Conservation (phyloP, 2,113 vertebrate genomes). For the Triplophysa siluroides region DNA sequence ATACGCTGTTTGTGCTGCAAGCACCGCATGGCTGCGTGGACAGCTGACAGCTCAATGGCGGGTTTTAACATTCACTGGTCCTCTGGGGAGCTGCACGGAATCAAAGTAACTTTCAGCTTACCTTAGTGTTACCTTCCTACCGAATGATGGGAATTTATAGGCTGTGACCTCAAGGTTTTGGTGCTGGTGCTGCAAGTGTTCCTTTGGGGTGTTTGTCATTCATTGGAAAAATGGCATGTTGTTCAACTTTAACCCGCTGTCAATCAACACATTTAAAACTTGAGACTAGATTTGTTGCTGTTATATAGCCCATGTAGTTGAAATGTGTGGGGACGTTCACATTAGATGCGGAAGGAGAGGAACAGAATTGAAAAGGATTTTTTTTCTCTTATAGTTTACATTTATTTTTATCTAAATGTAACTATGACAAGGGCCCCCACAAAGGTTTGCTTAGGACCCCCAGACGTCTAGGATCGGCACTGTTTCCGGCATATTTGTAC, state of each 20-base stretch:
- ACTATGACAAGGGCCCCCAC: too few relatives aligned
- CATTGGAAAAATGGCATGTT: not conserved
- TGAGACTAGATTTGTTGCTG: not conserved
- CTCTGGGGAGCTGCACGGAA: not conserved
- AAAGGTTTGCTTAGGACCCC: too few relatives aligned
- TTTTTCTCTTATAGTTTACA: too few relatives aligned
- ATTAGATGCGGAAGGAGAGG: too few relatives aligned
- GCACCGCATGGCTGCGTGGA: not conserved
- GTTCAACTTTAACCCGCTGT: not conserved
- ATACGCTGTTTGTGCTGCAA: constrained; percentile 13
- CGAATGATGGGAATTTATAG: not conserved
- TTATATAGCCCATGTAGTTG: not conserved
- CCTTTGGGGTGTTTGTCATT: not conserved
- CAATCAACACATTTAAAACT: not conserved
- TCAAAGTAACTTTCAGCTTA: constrained; percentile 12
- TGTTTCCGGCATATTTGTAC: too few relatives aligned
- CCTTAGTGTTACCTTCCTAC: not conserved
- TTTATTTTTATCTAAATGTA: too few relatives aligned
- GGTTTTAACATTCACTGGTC: constrained; percentile 3
- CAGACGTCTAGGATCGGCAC: too few relatives aligned
- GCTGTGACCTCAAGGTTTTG: not conserved
- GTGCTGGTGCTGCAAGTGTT: too few relatives aligned
- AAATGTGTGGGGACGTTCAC: too few relatives aligned
- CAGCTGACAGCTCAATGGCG: constrained; percentile 6
- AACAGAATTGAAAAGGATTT: too few relatives aligned